Base-by-base conservation (phyloP, 2,113 vertebrate species). In the Lota lota region DNA sequence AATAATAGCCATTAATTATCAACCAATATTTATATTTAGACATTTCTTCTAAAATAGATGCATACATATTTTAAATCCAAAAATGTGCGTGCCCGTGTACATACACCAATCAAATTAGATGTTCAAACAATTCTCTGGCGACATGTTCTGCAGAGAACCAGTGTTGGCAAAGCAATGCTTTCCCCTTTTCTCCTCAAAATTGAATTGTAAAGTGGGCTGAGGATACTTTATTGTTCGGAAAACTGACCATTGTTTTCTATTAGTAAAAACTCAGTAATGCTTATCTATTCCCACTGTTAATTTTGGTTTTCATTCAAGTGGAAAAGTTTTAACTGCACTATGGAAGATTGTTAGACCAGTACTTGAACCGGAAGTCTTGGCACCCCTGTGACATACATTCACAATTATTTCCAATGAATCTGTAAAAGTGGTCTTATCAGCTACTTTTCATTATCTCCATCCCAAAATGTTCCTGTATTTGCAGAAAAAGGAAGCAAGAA, bases 391-490 rank as follows among this genome's bases (percentile, higher is more conserved):
- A 63, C 67, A 68, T 67, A 64, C 72, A 66, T 70, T 66, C 72
- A 40, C 79, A 73, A 83, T 83, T 85, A 76, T 78, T 77, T 86
- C 70, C 85, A 87, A 86, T 79, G 72, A 79, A 80, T 88, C 68
- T 85, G 40, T 68, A 72, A 84, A 85, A 78, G 75, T 22, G 24
- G 74, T 73, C 84, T 88, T 85, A 89, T 77, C 72, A 75, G 65
- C 74, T 78, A 67, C 60, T 80, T 79, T 69, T 79, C 79, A 85
- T 82, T 80, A 81, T 62, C 70, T 78, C 47, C 64, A 22, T 22
- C 19, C 33, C 70, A 69, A 77, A 69, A 70, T 70, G 64, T 20
- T 22, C 60, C 22, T 19, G 12, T 5, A 6, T 63, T 63, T 61
- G 50, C 57, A 72, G 75, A 73, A 78, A 22, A 61, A 36, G 54